Evolutionary conservation across 2,888 invertebrate genomes (phyloP), one percentile per base, ranked within the genome.

Genomic region (Lasius fuliginosus): DNA sequence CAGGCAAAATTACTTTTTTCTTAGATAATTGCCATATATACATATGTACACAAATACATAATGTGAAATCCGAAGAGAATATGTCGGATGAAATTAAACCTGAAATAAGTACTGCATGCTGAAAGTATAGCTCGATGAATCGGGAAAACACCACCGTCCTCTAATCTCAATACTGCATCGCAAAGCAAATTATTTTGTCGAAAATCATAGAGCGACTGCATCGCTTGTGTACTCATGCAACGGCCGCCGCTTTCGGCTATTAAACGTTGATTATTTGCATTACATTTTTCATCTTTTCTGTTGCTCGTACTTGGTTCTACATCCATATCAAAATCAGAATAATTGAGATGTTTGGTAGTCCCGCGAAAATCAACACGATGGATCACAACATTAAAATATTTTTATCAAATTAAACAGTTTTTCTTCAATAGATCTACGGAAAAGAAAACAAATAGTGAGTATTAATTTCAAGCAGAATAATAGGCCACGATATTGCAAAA

Each of bases 21-120:
- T 49, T n/a, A 49, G 0, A n/a, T 49, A n/a, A 49, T 49, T 18
- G 6, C 8, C 1, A 18, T 49, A 49, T 49, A 18, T 18, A 18
- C 6, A 49, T 6, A 49, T 49, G 18, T 49, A 49, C 18, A 49
- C 2, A 49, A 1, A 23, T 58, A n/a, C 56, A 23, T 27, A 58
- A 75, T 73, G 12, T 6, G 1, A 40, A 46, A 49, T 40, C n/a
- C 73, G 30, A 68, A 40, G n/a, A 12, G 5, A 60, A 64, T 42
- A 58, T 8, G 27, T 49, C 9, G 36, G 56, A 6, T 65, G 46
- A 60, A 60, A 73, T 73, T 60, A n/a, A 95, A 98, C 98, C 97
- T 96, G 95, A 99, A 99, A 95, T 98, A 99, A 60, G 97, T 97
- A 94, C 99, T 99, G 95, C 98, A 98, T 82, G 98, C 97, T 86